Percentiles rank a stretch among this genome's conserved stretches.
Evolutionary conservation across 2,888 invertebrate genomes (phyloP).

Genomic region (Zelleria hepariella): DNA sequence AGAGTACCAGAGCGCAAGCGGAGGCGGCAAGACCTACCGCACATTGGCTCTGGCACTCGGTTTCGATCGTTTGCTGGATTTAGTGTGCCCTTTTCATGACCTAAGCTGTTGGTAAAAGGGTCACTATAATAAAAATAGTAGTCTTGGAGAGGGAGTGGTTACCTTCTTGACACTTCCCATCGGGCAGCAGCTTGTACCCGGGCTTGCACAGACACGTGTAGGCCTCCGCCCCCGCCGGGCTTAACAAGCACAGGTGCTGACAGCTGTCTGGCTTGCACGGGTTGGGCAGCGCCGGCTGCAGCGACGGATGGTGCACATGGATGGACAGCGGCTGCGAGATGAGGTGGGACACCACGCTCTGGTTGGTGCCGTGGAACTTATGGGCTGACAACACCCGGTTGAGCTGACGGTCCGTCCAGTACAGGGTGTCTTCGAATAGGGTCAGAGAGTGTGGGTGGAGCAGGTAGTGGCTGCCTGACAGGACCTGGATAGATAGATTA

Average conservation of each 20-base stretch:
- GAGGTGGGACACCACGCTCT: constrained; percentile 93
- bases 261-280: constrained; percentile 82
- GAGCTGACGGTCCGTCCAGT: constrained; percentile 96
- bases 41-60: no score
- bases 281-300: constrained; percentile 85
- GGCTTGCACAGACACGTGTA: constrained; percentile 94
- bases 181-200: constrained; percentile 79
- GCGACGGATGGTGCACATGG: constrained; percentile 93
- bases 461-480: constrained; percentile 91
- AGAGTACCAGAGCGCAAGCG: no score
- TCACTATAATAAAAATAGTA: no score
- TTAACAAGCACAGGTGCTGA: constrained; percentile 92
- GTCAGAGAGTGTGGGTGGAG: constrained; percentile 96
- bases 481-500: no score
- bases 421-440: constrained; percentile 95
- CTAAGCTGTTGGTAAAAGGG: no score
- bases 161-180: constrained; percentile 81
- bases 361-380: constrained; percentile 92
- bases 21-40: no score
- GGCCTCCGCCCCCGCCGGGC: constrained; percentile 77
- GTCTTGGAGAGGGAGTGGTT: constrained; percentile 11
- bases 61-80: no score
- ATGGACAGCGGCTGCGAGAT: constrained; percentile 96
- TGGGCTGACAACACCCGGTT: constrained; percentile 92
- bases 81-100: no score